Percentiles rank a stretch among this genome's conserved stretches.
Evolutionary conservation across 2,888 invertebrate species (phyloP).

Genomic region (Troglohyphantes excavatus): DNA sequence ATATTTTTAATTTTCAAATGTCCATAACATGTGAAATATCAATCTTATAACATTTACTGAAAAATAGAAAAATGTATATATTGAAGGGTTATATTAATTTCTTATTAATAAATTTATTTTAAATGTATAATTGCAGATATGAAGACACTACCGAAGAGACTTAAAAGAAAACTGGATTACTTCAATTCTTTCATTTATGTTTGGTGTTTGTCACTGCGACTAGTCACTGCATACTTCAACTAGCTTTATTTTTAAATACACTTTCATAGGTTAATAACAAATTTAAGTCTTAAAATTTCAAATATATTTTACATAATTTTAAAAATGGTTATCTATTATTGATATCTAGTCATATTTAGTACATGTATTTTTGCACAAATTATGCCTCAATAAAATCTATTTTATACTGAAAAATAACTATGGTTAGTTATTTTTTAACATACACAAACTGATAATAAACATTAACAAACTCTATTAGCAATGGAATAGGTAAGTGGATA

Average conservation of each 20-base stretch:
- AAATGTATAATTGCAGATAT: constrained; percentile 2
- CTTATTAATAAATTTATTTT: no score
- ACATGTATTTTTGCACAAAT: constrained; percentile 47
- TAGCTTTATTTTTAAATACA: not conserved
- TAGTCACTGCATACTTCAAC: not conserved
- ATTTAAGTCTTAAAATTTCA: not conserved
- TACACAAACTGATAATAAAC: no score
- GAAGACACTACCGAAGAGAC: constrained; percentile 38
- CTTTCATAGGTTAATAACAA: no score
- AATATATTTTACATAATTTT: not conserved
- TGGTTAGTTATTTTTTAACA: no score
- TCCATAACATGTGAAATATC: not conserved
- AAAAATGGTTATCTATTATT: not conserved
- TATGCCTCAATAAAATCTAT: not conserved
- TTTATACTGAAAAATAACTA: not conserved
- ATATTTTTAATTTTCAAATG: not conserved
- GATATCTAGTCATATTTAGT: constrained; percentile 32
- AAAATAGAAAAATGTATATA: not conserved
- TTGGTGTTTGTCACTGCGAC: not conserved
- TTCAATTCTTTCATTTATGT: not conserved
- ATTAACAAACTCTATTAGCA: no score
- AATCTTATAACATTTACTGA: not conserved
- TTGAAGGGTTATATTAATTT: no score
- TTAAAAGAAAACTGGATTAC: not conserved
- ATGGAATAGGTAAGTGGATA: no score